Conservation (phyloP, 1,140 invertebrate species). For the Zophobas atratus region DNA sequence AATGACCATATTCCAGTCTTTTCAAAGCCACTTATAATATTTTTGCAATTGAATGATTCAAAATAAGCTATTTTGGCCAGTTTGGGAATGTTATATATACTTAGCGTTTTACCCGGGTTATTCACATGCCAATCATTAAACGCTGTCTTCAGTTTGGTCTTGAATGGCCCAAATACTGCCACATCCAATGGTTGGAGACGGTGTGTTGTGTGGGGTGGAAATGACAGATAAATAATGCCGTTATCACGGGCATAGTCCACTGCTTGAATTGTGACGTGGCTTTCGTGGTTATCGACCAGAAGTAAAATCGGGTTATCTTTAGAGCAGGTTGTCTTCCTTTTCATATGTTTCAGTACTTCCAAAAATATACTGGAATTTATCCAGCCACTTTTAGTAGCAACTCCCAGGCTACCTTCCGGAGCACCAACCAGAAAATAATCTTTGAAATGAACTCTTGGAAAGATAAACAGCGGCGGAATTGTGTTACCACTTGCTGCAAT, state of each 20-base stretch:
- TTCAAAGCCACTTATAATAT: constrained; percentile 54
- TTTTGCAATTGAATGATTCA: constrained; percentile 53
- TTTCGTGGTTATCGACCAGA: constrained; percentile 50
- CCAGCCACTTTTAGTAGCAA: constrained; percentile 34
- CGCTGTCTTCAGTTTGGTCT: constrained; percentile 66
- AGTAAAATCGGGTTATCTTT: constrained; percentile 44
- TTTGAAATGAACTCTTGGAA: constrained; percentile 50
- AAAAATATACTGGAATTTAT: constrained; percentile 46
- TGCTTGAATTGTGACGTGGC: constrained; percentile 54
- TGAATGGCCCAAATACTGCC: constrained; percentile 63
- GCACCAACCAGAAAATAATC: constrained; percentile 47
- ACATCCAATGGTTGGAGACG: constrained; percentile 67
- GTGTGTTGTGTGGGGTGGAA: constrained; percentile 66
- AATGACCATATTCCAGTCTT: constrained; percentile 53
- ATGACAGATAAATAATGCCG: constrained; percentile 62
- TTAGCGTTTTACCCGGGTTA: constrained; percentile 62
- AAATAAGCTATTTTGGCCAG: constrained; percentile 51
- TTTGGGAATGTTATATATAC: constrained; percentile 63
- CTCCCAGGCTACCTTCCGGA: constrained; percentile 35
- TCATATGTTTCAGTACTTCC: constrained; percentile 49
- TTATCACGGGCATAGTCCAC: constrained; percentile 61
- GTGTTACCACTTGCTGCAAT: constrained; percentile 2
- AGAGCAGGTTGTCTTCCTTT: constrained; percentile 40
- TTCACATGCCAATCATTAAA: constrained; percentile 59
- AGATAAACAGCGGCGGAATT: constrained; percentile 17